phyloP scores from a whole-genome alignment of 1,140 invertebrate genomes.

The Papilio helenus region DNA sequence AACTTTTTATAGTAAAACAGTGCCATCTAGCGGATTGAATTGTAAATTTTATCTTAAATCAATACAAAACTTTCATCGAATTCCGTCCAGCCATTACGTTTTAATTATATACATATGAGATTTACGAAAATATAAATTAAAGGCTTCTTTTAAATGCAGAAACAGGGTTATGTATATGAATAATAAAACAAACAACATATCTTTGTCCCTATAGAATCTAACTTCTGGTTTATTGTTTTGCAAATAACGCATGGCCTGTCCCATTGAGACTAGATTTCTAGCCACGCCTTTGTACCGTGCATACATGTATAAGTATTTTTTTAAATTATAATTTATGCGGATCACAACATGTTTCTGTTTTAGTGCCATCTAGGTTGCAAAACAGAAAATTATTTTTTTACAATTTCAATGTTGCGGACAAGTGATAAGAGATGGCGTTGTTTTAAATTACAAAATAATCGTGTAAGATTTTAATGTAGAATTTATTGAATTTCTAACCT shows the following conservation, averaged over 20 bases:
- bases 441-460: neutral
- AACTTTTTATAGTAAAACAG: too few species aligned
- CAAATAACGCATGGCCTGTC: neutral
- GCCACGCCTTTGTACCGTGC: slow-evolving; percentile 3
- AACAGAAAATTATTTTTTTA: neutral
- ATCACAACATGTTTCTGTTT: neutral
- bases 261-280: slow-evolving; percentile 8
- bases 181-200: neutral
- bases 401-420: neutral
- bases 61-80: too few species aligned
- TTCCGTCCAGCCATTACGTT: too few species aligned
- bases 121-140: neutral
- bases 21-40: too few species aligned
- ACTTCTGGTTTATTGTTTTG: neutral
- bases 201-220: neutral
- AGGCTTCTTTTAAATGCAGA: neutral
- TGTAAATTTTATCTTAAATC: too few species aligned
- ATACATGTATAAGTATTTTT: neutral
- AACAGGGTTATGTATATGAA: too few species aligned
- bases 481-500: too few species aligned
- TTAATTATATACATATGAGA: too few species aligned
- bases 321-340: too few species aligned
- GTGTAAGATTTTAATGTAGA: too few species aligned
- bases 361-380: neutral
- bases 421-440: neutral